Base-by-base conservation (phyloP, 2,113 vertebrate species). In the Periophthalmus modestus region DNA sequence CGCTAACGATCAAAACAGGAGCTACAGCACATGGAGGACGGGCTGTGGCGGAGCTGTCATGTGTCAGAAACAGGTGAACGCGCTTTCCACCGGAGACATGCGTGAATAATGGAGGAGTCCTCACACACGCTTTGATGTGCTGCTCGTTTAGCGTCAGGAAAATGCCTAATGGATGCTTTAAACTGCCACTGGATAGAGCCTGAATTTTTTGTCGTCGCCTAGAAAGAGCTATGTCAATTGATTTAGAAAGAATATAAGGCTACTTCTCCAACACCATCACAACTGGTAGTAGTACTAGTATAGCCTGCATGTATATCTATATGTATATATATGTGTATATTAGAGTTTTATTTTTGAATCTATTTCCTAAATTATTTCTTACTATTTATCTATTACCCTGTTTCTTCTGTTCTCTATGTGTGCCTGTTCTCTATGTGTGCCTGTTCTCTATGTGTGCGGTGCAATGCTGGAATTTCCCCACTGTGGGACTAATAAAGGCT, bases 1-100 rank as follows among this genome's bases (percentile, higher is more conserved):
- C 16, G 43, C 62, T 77, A 57, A 83, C 75, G 66, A 88, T 84
- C 66, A 85, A 77, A 81, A 77, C 59, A 10, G 69, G 72, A 61
- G 24, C 23, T 16, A 79, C 28, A 73, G 77, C 43, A 66, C 69
- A 28, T 57, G 68, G 67, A 61, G 55, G 54, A 18, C 71, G 72
- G 78, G 66, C 52, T 72, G 59, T 69, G 66, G 62, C 65, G 61
- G 68, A 78, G 70, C 68, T 77, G 78, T 75, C 72, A 70, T 62
- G 74, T 75, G 74, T 84, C 74, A 84, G 47, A 82, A 79, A 33
- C 52, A 65, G 71, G 69, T 73, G 68, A 67, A 75, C 62, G 28
- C 0, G 10, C 59, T 63, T 39, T 61, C 71, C 66, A 36, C 46
- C 66, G 58, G 80, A n/a, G 33, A 63, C 75, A 79, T 69, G 66